Conservation (phyloP, 2,888 invertebrate species). For the Phania funesta region DNA sequence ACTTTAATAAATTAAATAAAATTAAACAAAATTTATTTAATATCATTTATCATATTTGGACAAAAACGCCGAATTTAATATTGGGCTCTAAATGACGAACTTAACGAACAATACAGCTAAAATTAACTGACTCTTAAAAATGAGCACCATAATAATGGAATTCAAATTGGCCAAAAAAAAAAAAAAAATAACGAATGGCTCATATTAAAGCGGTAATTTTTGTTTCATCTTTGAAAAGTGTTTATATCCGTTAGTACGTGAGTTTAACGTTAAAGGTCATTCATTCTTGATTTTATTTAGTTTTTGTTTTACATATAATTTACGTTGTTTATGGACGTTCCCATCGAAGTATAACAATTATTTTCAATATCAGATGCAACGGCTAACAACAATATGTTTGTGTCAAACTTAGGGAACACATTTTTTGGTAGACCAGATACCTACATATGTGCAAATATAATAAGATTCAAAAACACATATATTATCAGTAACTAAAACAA, state of each 20-base stretch:
- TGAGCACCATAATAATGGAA: slow-evolving; percentile 20
- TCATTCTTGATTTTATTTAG: slow-evolving; percentile 11
- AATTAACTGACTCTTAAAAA: background rate
- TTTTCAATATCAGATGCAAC: slow-evolving; percentile 36
- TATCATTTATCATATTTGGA: no score
- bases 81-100: background rate
- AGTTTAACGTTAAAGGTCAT: slow-evolving; percentile 55
- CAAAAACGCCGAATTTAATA: no score
- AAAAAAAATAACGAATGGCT: slow-evolving; percentile 23
- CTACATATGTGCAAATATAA: no score
- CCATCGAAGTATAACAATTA: slow-evolving; percentile 21
- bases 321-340: slow-evolving; percentile 30
- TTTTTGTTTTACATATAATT: slow-evolving; percentile 24
- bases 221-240: slow-evolving; percentile 57
- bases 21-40: no score
- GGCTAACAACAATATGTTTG: background rate
- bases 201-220: slow-evolving; percentile 52
- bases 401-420: no score
- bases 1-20: no score
- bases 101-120: background rate
- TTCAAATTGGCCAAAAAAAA: slow-evolving; percentile 8
- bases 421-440: no score
- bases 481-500: no score
- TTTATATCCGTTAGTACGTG: slow-evolving; percentile 55
- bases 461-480: no score